Evolutionary conservation across 2,888 invertebrate species (phyloP).

Genomic region (Petrophora chlorosata): DNA sequence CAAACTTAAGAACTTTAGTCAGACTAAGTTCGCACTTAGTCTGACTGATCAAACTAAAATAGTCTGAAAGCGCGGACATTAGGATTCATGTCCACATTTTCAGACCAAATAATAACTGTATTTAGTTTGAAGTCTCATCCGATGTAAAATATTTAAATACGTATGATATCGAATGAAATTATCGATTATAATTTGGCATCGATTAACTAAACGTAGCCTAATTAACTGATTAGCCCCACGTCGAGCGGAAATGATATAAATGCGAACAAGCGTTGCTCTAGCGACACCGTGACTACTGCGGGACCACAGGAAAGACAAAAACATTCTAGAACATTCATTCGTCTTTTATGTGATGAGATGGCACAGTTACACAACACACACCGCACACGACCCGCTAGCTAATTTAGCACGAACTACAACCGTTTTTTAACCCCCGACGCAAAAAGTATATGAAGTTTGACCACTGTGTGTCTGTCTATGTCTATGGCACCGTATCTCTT

Average conservation of each 20-base stretch:
- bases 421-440: not conserved
- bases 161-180: slow-evolving; percentile 35
- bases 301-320: slow-evolving; percentile 6
- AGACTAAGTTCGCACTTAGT: not conserved
- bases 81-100: not conserved
- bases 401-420: slow-evolving; percentile 12
- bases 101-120: too few relatives aligned
- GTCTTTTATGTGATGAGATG: slow-evolving; percentile 27
- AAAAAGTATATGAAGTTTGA: too few relatives aligned
- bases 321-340: not conserved
- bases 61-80: not conserved
- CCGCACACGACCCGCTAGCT: slow-evolving; percentile 28
- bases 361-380: slow-evolving; percentile 42
- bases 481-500: too few relatives aligned
- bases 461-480: too few relatives aligned
- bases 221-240: slow-evolving; percentile 58
- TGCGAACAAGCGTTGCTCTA: slow-evolving; percentile 69
- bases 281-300: slow-evolving; percentile 31
- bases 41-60: not conserved
- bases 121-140: too few relatives aligned
- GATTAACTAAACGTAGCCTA: slow-evolving; percentile 71
- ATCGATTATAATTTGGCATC: slow-evolving; percentile 76
- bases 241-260: slow-evolving; percentile 57
- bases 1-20: not conserved
- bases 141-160: slow-evolving; percentile 16